Base-by-base conservation (phyloP, 2,888 invertebrate species). In the Agrilus cyanescens region DNA sequence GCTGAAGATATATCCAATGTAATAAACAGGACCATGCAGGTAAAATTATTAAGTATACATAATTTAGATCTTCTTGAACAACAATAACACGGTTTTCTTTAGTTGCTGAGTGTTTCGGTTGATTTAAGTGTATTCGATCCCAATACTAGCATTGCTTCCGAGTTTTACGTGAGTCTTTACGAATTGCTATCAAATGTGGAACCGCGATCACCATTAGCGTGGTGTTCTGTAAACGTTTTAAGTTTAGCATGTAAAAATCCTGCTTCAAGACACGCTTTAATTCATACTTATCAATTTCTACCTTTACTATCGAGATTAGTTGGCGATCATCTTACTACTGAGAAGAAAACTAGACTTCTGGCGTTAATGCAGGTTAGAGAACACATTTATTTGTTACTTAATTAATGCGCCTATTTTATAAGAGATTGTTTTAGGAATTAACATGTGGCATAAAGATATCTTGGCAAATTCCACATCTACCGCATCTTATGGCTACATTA, bases 401-500 rank as follows among this genome's bases (percentile, higher is more conserved):
- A 14, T 14, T 10, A 30, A 10, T 10, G 7, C 10, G 31, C 31
- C 3, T 33, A 14, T 12, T 13, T 41, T 41, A 25, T 36, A 7
- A 16, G 32, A 43, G 14, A 41, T 20, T 46, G 37, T 67, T 69
- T 31, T 66, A 85, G 74, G 83, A 85, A 57, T 69, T 87, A 45
- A 82, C 85, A 0, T 85, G 84, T 53, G 85, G 85, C 20, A 81
- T 85, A 13, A 79, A 78, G 59, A 82, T 87, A 18, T 77, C 76
- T 6, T 86, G 85, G 85, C 84, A 85, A 60, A 84, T 86, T 55
- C 81, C 85, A 0, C 81, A 85, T 60, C 67, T 87, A 33, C 66
- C 77, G 0, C 71, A 75, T 46, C 65, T 87, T 8, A 75, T 86
- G 62, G 73, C 77, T 42, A 76, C 74, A 14, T 63, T 86, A 1